These are phyloP conservation scores for Lagopus leucura DNA, from an alignment of 2,113 vertebrate species.

Conservation along the genomic window DNA sequence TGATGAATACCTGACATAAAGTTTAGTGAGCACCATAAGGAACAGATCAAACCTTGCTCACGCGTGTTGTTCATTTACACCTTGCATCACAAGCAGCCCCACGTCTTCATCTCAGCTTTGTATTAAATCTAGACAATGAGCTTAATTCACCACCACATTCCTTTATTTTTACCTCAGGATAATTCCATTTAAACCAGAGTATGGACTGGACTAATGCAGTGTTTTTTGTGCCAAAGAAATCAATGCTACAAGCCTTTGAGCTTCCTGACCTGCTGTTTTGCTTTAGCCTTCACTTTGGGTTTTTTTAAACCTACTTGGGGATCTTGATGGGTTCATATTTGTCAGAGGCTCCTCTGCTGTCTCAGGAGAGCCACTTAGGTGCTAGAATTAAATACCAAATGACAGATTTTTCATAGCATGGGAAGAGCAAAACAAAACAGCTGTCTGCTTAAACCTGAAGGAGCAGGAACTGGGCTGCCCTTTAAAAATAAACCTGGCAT, in stretches of 20 bases:
- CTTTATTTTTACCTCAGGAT: conserved; percentile 68
- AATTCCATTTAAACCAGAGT: conserved; percentile 62
- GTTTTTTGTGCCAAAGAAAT: conserved; percentile 67
- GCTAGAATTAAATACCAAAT: conserved; percentile 63
- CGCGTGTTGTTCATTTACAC: conserved; percentile 61
- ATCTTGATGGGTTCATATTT: conserved; percentile 59
- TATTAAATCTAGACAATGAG: conserved; percentile 28
- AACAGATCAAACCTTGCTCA: conserved; percentile 10
- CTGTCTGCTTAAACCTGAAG: conserved; percentile 66
- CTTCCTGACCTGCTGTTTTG: conserved; percentile 72
- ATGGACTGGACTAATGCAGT: conserved; percentile 38
- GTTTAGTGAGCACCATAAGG: background rate
- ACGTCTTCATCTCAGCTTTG: conserved; percentile 6
- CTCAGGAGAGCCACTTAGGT: conserved; percentile 65
- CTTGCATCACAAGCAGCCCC: background rate
- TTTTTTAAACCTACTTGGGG: conserved; percentile 45
- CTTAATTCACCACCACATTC: conserved; percentile 59
- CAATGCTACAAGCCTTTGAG: conserved; percentile 49
- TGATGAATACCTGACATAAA: background rate
- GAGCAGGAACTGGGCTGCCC: conserved; percentile 62
- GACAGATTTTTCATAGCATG: conserved; percentile 67
- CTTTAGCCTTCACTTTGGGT: conserved; percentile 55
- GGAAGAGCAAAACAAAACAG: conserved; percentile 68
- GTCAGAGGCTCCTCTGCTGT: conserved; percentile 60
- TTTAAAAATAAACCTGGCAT: conserved; percentile 74